phyloP scores from a whole-genome alignment of 1,140 invertebrate genomes.

The Zaprionus lachaisei region DNA sequence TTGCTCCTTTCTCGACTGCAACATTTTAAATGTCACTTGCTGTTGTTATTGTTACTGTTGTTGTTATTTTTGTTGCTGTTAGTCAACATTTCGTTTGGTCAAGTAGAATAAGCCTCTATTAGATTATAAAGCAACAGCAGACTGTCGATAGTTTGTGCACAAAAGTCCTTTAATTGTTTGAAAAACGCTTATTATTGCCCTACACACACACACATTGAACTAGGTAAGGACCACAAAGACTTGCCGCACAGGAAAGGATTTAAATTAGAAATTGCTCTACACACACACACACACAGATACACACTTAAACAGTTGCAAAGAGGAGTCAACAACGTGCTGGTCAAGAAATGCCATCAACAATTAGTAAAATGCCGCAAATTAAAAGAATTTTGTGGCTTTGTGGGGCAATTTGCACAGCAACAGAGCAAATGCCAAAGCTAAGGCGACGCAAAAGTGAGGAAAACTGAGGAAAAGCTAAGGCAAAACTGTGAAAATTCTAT shows the following conservation, averaged over 20 bases:
- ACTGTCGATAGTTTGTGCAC: neutral
- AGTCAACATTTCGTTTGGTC: neutral
- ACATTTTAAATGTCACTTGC: slow-evolving; percentile 46
- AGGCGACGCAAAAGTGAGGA: slow-evolving; percentile 21
- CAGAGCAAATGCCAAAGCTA: slow-evolving; percentile 32
- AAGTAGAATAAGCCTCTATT: neutral
- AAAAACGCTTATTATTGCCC: slow-evolving; percentile 18
- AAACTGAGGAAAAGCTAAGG: slow-evolving; percentile 35
- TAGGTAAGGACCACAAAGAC: slow-evolving; percentile 7
- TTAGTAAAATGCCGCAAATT: slow-evolving; percentile 43
- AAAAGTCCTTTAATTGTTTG: slow-evolving; percentile 25
- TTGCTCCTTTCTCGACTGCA: slow-evolving; percentile 46
- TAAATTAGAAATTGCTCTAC: neutral
- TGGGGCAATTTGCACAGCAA: slow-evolving; percentile 35
- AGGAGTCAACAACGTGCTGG: neutral
- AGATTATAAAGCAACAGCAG: neutral
- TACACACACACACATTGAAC: neutral
- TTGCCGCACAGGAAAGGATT: neutral
- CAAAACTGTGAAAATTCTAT: slow-evolving; percentile 21
- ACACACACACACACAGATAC: slow-evolving; percentile 1
- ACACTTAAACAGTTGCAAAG: slow-evolving; percentile 2
- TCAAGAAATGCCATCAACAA: slow-evolving; percentile 33
- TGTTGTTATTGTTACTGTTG: slow-evolving; percentile 3
- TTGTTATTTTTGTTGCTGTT: slow-evolving; percentile 12
- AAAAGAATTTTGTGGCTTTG: slow-evolving; percentile 52